Base-by-base conservation (phyloP, 2,888 invertebrate species). In the Netelia virgata region DNA sequence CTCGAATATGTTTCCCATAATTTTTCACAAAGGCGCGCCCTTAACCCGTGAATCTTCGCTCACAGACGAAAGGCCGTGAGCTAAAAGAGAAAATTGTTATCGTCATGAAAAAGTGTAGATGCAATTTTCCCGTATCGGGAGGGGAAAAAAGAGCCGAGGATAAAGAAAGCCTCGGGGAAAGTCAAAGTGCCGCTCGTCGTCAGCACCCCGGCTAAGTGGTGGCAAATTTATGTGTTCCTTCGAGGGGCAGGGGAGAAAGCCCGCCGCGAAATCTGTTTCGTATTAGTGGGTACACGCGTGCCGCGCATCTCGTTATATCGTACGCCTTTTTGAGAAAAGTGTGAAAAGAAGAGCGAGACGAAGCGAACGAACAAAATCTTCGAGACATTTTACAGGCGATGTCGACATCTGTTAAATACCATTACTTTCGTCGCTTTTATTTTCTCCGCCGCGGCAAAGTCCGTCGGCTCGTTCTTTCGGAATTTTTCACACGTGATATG, bases 271-370 rank as follows among this genome's bases (percentile, higher is more conserved):
- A 85, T 89, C 88, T 90, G 90, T 75, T 90, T 85, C 81, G 87
- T 87, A 87, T 90, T 88, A 90, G 36, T 36, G 75, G 78, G 85
- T 81, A 72, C 82, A 75, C 88, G 88, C 90, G 90, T 90, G 91
- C 87, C 88, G 82, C 59, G 78, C 59, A 75, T 50, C 75, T 72
- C 69, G 36, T 69, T 53, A 68, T 41, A 20, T 55, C 47, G 23
- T 28, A 41, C 41, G 66, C 53, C 70, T 57, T 77, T 80, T 66
- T n/a, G 73, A 73, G 78, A 61, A 66, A 82, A 79, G 68, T 82
- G 74, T 73, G 64, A 68, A 81, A 23, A 72, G 79, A 73, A 80
- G 53, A 72, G 59, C 69, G 77, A 74, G 23, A 69, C 63, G 20
- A 73, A 59, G 57, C 28, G 64, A 55, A 28, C 18, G 41, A 74